These are phyloP conservation scores for Panthera uncia DNA, from an alignment of 2,113 vertebrate species.

Conservation along the genomic window DNA sequence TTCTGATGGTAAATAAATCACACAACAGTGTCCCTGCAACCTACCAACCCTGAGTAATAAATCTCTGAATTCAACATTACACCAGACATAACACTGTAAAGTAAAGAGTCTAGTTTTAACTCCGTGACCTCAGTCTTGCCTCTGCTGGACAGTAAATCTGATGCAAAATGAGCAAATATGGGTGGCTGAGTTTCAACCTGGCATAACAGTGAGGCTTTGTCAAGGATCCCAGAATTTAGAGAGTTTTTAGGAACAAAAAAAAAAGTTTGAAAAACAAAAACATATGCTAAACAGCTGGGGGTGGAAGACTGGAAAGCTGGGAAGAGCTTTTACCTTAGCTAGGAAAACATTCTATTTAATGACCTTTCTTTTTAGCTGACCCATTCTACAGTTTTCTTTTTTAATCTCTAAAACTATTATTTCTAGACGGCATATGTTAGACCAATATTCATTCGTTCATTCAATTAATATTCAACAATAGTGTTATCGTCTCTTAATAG, in stretches of 20 bases:
- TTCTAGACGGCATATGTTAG: not conserved
- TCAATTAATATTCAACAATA: not conserved
- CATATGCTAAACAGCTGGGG: constrained; percentile 78
- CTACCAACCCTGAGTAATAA: constrained; percentile 47
- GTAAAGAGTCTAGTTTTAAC: constrained; percentile 61
- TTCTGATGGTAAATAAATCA: constrained; percentile 71
- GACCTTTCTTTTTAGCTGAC: not conserved
- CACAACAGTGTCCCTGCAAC: not conserved
- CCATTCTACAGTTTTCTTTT: not conserved
- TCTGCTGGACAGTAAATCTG: constrained; percentile 79
- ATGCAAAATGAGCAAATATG: constrained; percentile 72
- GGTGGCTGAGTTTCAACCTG: constrained; percentile 80
- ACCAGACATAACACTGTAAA: constrained; percentile 50
- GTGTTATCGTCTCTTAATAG: not conserved
- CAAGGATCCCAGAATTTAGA: constrained; percentile 76
- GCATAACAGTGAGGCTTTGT: constrained; percentile 73
- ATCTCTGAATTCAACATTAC: constrained; percentile 46
- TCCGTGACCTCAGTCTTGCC: constrained; percentile 67
- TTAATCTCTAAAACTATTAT: constrained; percentile 12
- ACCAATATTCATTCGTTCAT: not conserved
- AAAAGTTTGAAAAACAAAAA: constrained; percentile 70
- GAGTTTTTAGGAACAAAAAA: constrained; percentile 60
- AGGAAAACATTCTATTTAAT: not conserved
- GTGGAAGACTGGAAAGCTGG: not conserved
- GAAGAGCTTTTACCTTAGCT: constrained; percentile 43